phyloP scores from a whole-genome alignment of 2,888 invertebrate species.

The Aphrophora alni region DNA sequence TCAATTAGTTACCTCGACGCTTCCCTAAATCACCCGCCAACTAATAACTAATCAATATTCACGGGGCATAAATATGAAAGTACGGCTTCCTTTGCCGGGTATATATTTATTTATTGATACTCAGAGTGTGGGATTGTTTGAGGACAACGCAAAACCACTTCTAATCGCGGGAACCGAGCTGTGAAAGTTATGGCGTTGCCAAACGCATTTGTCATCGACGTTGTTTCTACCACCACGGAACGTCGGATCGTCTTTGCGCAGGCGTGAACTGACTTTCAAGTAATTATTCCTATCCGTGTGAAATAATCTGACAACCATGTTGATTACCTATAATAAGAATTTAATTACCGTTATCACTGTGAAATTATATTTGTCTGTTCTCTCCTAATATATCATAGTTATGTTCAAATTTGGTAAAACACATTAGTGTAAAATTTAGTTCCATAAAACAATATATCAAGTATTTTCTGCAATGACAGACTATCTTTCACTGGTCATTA shows the following conservation, averaged over 20 bases:
- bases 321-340: too few species aligned
- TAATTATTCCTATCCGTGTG: background rate
- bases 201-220: background rate
- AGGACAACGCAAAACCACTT: background rate
- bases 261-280: background rate
- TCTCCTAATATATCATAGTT: too few species aligned
- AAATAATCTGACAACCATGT: too few species aligned
- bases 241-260: background rate
- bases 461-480: too few species aligned
- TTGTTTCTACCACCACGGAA: background rate
- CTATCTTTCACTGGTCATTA: too few species aligned
- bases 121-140: slow-evolving; percentile 1
- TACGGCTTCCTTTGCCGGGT: background rate
- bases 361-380: too few species aligned
- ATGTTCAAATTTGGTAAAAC: too few species aligned
- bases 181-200: slow-evolving; percentile 1
- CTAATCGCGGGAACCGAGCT: background rate
- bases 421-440: too few species aligned
- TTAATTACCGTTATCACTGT: too few species aligned
- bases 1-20: background rate
- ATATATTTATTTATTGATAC: background rate
- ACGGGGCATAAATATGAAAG: background rate
- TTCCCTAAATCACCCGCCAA: background rate
- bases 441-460: too few species aligned
- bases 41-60: background rate